Evolutionary conservation across 2,888 invertebrate genomes (phyloP).

Genomic region (Idaea straminata): DNA sequence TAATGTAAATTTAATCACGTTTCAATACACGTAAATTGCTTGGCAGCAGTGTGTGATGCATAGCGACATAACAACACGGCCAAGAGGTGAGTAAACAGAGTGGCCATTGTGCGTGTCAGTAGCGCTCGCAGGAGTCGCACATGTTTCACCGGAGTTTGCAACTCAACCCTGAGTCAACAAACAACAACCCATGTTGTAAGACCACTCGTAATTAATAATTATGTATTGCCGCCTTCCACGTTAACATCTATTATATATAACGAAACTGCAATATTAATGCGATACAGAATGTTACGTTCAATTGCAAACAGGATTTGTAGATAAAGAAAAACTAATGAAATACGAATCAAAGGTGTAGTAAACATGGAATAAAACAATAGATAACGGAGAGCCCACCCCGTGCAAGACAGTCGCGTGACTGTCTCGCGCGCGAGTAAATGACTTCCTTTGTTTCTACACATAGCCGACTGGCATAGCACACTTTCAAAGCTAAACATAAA

Average conservation of each 20-base stretch:
- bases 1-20: conserved; percentile 61
- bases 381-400: conserved; percentile 44
- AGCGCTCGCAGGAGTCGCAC: conserved; percentile 45
- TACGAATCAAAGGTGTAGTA: conserved; percentile 34
- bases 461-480: conserved; percentile 48
- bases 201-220: conserved; percentile 51
- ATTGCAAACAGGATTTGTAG: conserved; percentile 14
- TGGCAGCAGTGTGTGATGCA: conserved; percentile 38
- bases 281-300: conserved; percentile 18
- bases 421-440: conserved; percentile 64
- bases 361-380: conserved; percentile 53
- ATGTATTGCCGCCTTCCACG: conserved; percentile 23
- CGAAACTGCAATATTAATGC: conserved; percentile 14
- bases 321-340: conserved; percentile 28
- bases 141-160: conserved; percentile 58
- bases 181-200: conserved; percentile 46
- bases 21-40: conserved; percentile 19
- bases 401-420: conserved; percentile 64
- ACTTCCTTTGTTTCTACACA: conserved; percentile 71
- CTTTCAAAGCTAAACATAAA: conserved; percentile 48
- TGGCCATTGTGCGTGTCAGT: conserved; percentile 64
- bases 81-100: conserved; percentile 53
- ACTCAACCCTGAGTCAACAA: conserved; percentile 56
- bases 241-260: conserved; percentile 17
- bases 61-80: conserved; percentile 47